Percentiles rank a stretch among this genome's conserved stretches.
Evolutionary conservation across 2,113 vertebrate genomes (phyloP).

Genomic region (Hippocampus comes): DNA sequence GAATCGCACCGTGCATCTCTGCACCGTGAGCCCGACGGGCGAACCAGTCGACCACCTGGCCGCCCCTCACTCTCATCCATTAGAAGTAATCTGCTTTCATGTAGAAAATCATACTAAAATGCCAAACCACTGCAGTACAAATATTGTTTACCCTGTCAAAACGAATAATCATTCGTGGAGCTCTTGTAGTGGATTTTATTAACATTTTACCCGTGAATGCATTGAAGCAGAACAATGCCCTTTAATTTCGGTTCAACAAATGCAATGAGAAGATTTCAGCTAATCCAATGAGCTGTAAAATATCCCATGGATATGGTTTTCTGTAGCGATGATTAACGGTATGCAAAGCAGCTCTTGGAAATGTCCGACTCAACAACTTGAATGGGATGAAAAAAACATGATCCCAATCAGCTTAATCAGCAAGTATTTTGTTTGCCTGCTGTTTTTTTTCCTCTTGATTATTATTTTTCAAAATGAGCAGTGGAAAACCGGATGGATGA

Average conservation of each 20-base stretch:
- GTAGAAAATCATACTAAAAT: neutral
- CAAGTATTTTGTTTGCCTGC: conserved; percentile 1
- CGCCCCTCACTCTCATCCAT: no score
- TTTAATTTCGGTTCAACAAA: neutral
- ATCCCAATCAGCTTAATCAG: neutral
- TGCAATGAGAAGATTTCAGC: neutral
- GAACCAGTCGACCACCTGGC: no score
- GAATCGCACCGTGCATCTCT: no score
- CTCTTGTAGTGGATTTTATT: neutral
- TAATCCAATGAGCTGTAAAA: neutral
- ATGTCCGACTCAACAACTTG: neutral
- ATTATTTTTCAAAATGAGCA: conserved; percentile 4
- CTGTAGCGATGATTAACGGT: neutral
- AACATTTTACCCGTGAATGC: neutral
- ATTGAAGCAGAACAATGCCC: neutral
- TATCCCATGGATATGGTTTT: neutral
- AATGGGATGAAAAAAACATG: neutral
- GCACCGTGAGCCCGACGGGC: no score
- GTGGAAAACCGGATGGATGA: conserved; percentile 8
- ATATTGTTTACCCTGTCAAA: neutral
- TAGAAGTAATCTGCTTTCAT: no score
- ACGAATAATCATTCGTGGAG: neutral
- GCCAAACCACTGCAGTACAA: neutral
- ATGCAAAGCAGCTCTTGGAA: neutral
- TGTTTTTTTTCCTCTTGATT: neutral